Percentiles rank a stretch among this genome's conserved stretches.
These are phyloP conservation scores for Pelobates fuscus DNA, from an alignment of 2,113 vertebrate species.

Conservation along the genomic window DNA sequence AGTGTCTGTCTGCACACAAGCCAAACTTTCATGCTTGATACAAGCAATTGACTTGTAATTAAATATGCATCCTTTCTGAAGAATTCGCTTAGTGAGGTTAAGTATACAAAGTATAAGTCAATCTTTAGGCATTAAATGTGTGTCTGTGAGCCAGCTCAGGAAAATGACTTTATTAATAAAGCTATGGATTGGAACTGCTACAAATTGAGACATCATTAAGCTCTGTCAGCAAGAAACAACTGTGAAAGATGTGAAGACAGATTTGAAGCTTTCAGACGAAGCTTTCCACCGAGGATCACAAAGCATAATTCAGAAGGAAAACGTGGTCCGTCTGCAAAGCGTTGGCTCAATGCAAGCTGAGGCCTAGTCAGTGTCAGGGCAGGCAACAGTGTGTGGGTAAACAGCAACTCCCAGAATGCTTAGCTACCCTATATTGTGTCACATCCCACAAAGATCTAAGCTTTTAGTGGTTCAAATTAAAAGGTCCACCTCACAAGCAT, in stretches of 20 bases:
- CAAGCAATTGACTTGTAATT: slow-evolving; percentile 11
- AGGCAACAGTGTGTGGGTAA: no score
- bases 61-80: slow-evolving; percentile 33
- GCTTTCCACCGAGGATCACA: no score
- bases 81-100: slow-evolving; percentile 33
- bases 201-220: slow-evolving; percentile 9
- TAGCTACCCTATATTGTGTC: no score
- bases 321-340: no score
- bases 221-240: neutral
- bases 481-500: no score
- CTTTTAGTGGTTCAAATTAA: no score
- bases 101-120: slow-evolving; percentile 26
- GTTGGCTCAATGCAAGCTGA: no score
- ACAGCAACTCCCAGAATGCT: no score
- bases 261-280: no score
- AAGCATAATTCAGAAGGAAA: no score
- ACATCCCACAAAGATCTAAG: no score
- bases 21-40: neutral
- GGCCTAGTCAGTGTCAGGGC: no score
- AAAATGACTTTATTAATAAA: slow-evolving; percentile 8
- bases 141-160: slow-evolving; percentile 12
- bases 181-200: slow-evolving; percentile 4
- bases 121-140: slow-evolving; percentile 11
- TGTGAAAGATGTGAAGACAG: neutral
- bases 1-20: neutral